These are phyloP conservation scores for Carassius gibelio DNA, from an alignment of 2,113 vertebrate genomes.

Conservation along the genomic window DNA sequence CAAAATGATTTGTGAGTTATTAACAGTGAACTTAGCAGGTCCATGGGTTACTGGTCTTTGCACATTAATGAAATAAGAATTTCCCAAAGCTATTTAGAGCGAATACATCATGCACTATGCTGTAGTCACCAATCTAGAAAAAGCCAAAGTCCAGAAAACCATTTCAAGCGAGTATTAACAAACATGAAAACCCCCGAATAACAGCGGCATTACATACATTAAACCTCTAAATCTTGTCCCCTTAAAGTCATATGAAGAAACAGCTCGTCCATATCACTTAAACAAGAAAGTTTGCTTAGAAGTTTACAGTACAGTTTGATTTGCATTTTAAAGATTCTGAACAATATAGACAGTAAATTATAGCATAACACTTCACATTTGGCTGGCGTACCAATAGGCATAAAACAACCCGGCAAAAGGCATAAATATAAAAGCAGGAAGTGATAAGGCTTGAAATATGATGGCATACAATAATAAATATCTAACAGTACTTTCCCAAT, in stretches of 20 bases:
- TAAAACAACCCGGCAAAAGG: slow-evolving; percentile 24
- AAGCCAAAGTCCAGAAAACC: not conserved
- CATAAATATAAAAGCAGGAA: slow-evolving; percentile 21
- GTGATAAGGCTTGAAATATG: slow-evolving; percentile 32
- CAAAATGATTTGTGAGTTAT: not conserved
- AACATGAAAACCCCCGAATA: not conserved
- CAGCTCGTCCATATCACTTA: not conserved
- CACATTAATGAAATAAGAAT: slow-evolving; percentile 7
- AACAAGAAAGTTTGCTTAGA: slow-evolving; percentile 22
- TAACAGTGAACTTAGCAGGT: not conserved
- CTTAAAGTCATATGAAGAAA: not conserved
- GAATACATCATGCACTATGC: slow-evolving; percentile 36
- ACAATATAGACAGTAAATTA: slow-evolving; percentile 16
- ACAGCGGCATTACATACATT: not conserved
- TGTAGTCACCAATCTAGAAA: not conserved
- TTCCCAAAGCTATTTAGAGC: not conserved
- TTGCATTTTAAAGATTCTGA: slow-evolving; percentile 12
- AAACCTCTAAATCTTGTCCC: not conserved
- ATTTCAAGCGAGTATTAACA: not conserved
- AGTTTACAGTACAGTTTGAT: slow-evolving; percentile 1
- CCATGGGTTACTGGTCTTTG: slow-evolving; percentile 27
- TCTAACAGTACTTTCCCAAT: slow-evolving; percentile 50
- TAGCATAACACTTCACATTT: not conserved
- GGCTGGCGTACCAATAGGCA: slow-evolving; percentile 21
- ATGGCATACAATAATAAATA: not conserved